A percentile compares a stretch with the other conserved stretches of the same genome.
These are phyloP conservation scores for Mustelus asterias DNA, from an alignment of 2,113 vertebrate species.

Conservation along the genomic window DNA sequence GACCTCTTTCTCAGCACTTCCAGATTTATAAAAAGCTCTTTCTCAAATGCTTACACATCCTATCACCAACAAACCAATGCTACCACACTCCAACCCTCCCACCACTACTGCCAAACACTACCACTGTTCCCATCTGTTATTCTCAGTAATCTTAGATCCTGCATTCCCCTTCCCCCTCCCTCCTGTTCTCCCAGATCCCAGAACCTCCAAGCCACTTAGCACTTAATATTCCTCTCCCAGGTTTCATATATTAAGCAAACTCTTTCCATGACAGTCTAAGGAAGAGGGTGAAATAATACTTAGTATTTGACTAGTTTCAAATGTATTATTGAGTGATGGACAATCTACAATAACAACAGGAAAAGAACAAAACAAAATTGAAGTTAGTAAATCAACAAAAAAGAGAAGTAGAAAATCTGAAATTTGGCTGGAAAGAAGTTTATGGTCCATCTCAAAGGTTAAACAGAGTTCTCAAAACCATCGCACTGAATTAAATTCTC, in stretches of 20 bases:
- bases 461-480: background rate
- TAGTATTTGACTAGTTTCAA: background rate
- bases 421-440: background rate
- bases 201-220: background rate
- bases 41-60: background rate
- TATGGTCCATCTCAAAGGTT: background rate
- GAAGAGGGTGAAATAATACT: background rate
- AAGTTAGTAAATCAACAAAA: background rate
- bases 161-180: background rate
- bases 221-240: background rate
- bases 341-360: background rate
- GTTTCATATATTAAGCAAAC: background rate
- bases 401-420: background rate
- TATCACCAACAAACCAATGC: background rate
- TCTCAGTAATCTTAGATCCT: background rate
- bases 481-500: background rate
- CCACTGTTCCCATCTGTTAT: background rate
- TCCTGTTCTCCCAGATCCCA: background rate
- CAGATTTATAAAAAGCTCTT: background rate
- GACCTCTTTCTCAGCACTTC: background rate
- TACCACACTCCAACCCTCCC: background rate
- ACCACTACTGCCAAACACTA: background rate
- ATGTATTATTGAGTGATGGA: background rate
- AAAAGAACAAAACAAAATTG: background rate
- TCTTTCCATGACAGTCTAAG: background rate